Evolutionary conservation across 2,888 invertebrate genomes (phyloP), one percentile per base, ranked within the genome.

Genomic region (Folsomia candida): DNA sequence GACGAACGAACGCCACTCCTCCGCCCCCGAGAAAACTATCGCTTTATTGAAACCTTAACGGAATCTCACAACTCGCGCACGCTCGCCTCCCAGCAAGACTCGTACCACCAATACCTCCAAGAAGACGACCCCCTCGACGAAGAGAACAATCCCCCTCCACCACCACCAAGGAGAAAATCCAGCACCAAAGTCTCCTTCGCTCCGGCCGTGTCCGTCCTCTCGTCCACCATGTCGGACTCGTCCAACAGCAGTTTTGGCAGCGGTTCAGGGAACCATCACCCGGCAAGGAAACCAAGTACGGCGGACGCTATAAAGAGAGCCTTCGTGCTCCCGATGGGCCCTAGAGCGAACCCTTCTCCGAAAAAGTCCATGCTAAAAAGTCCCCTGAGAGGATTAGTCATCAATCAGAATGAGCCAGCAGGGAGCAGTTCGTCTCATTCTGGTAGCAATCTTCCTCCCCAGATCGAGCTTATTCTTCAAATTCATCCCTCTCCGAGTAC

Each of bases 1-100:
- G 72, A 68, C 24, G 77, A 77, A 51, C 60, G 71, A 11, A 75
- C 73, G 14, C 75, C 77, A 1, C 69, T 75, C 2, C 60, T 77
- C 1, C 29, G 74, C 20, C 57, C 67, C 20, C 61, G 62, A 2
- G 76, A 75, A 22, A 70, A 76, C 54, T 71, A 69, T 9, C 58
- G 76, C 24, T 76, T 76, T 26, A 51, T 75, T 11, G 70, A 74
- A 24, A 51, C 66, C 9, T 47, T 71, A 11, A 68, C 70, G 1
- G 76, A 74, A 68, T 74, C 76, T 66, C 74, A 73, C 22, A 67
- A 51, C 37, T 18, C 62, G 2, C 22, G 62, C 27, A 3, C 37
- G 27, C 37, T 29, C 47, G 1, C 25, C 51, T 37, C 47, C 22
- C 28, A 18, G 6, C 11, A 20, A 4, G 54, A 54, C 20, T 20